phyloP scores from a whole-genome alignment of 2,888 invertebrate genomes.

The Phyto melanocephala region DNA sequence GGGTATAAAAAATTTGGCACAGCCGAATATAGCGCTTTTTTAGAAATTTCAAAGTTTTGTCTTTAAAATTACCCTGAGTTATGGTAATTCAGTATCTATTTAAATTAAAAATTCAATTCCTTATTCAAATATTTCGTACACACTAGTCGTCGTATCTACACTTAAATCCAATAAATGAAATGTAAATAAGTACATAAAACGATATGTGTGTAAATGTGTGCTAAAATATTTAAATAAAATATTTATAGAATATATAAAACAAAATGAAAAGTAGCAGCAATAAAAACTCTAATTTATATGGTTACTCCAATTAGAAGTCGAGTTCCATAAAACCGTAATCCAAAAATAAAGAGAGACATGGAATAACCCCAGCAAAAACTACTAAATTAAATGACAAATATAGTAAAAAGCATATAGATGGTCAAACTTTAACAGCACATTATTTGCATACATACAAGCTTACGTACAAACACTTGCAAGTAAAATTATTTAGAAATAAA shows the following conservation, averaged over 20 bases:
- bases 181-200: background rate
- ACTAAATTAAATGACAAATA: conserved; percentile 45
- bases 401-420: conserved; percentile 31
- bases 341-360: conserved; percentile 9
- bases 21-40: no score
- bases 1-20: no score
- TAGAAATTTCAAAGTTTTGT: no score
- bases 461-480: background rate
- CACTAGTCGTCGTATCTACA: no score
- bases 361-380: background rate
- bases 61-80: no score
- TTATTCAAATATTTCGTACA: background rate
- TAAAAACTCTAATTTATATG: conserved; percentile 29
- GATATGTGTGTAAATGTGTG: background rate
- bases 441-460: background rate
- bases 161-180: background rate
- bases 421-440: background rate
- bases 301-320: conserved; percentile 42
- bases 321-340: conserved; percentile 7
- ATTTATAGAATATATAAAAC: background rate
- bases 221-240: conserved; percentile 8
- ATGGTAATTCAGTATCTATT: no score
- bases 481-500: conserved; percentile 9
- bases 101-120: no score
- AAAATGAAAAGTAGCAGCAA: background rate